phyloP scores from a whole-genome alignment of 2,797 vertebrate genomes.

The Nyctibius grandis region DNA sequence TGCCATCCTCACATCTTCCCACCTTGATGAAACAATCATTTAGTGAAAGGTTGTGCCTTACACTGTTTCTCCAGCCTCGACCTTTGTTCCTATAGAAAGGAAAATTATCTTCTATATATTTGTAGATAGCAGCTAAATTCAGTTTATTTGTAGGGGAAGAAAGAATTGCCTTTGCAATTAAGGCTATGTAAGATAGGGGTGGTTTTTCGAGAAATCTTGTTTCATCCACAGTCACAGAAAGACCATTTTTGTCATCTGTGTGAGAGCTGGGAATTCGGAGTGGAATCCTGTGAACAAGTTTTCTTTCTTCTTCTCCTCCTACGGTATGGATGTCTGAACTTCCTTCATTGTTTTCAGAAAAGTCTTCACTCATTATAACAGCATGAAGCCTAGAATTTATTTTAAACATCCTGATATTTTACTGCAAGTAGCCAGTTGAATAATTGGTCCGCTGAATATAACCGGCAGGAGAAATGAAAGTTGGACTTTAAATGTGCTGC shows the following conservation, averaged over 20 bases:
- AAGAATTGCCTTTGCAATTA: conserved; percentile 74
- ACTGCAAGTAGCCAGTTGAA: background rate
- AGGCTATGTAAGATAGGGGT: conserved; percentile 65
- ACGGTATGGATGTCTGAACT: background rate
- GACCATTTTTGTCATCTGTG: background rate
- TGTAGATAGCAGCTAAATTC: conserved; percentile 74
- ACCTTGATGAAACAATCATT: conserved; percentile 77
- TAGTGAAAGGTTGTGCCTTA: conserved; percentile 71
- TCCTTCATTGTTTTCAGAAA: background rate
- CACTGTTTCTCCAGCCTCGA: conserved; percentile 70
- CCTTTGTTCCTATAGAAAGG: conserved; percentile 62
- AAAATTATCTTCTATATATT: conserved; percentile 68
- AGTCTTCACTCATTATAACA: conserved; percentile 23
- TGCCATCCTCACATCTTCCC: conserved; percentile 70
- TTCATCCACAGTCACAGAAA: background rate
- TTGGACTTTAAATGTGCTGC: background rate
- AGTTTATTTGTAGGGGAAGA: conserved; percentile 67
- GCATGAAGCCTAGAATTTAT: background rate
- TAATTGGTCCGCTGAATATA: background rate
- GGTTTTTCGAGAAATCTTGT: conserved; percentile 50
- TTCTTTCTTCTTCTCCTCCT: background rate
- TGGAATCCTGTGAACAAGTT: background rate
- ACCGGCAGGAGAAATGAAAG: background rate
- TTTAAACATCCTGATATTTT: background rate
- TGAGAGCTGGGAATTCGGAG: background rate